Conservation (phyloP, 2,113 vertebrate genomes). For the Oceanodroma tethys region DNA sequence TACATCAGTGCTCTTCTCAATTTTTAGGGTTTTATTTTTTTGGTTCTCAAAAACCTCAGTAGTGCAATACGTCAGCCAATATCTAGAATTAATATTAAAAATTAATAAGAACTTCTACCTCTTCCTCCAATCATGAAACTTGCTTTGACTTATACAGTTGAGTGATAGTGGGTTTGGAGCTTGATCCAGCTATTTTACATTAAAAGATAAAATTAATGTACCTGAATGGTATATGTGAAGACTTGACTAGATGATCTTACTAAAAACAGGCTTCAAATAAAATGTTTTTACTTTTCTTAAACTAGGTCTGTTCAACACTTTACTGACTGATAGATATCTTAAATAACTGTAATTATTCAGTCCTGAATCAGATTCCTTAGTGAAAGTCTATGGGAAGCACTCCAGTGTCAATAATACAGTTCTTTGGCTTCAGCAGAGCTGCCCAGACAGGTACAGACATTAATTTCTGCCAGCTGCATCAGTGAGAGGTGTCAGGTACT, state of each 20-base stretch:
- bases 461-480: not conserved
- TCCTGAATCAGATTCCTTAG: not conserved
- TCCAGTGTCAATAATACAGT: not conserved
- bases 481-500: not conserved
- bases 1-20: not conserved
- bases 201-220: not conserved
- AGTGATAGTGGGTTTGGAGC: not conserved
- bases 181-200: not conserved
- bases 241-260: not conserved
- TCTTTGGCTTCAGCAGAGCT: not conserved
- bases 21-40: too few relatives aligned
- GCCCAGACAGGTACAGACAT: not conserved
- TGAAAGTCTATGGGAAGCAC: not conserved
- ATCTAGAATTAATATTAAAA: not conserved
- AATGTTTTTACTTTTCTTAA: not conserved
- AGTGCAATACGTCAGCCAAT: accelerated
- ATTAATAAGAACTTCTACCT: not conserved
- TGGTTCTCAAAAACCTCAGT: not conserved
- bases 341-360: not conserved
- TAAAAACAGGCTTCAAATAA: not conserved
- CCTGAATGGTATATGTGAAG: accelerated
- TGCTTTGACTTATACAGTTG: not conserved
- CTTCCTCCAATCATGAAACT: not conserved
- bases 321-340: not conserved
- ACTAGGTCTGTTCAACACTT: not conserved